Evolutionary conservation across 2,888 invertebrate species (phyloP), one percentile per base, ranked within the genome.

Genomic region (Stramonita haemastoma): DNA sequence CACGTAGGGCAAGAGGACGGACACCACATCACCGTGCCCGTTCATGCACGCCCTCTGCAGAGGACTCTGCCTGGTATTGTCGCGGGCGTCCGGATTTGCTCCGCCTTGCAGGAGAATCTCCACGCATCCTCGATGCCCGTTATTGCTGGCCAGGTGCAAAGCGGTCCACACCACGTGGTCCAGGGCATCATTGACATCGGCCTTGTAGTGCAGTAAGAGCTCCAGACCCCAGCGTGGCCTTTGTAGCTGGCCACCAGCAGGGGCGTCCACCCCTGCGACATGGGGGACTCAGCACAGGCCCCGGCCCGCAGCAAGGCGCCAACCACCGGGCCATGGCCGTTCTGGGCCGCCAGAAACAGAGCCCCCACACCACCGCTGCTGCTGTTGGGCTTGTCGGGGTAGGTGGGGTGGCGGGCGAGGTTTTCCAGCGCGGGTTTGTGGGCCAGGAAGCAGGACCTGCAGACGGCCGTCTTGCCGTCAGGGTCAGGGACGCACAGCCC

Each of bases 1-100:
- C 57, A 57, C 84, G 29, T 57, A 29, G 29, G 84, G 11, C 34
- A 84, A n/a, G 15, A 90, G 60, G 13, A 73, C n/a, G 36, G 85
- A 79, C 36, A 89, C 46, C 15, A 87, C 86, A 1, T 81, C 57
- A 46, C 5, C 46, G 6, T 87, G 88, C 13, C 88, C 90, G 32
- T 79, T 29, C 32, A 86, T 29, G 70, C 88, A 86, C 32, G 90
- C 90, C 29, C 66, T 34, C 26, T 88, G 86, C 6, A 89, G 89
- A 11, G 90, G 88, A 32, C 36, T 87, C 29, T 83, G 22, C 32
- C 90, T 89, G 13, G 70, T 81, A 77, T 81, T 36, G 77, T 88
- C 85, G 6, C 81, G 79, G 0, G 70, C 87, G 17, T 84, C 81
- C 15, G 87, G 66, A 26, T 22, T 22, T 19, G 90, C 90, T 17